Percentiles rank a stretch among this genome's conserved stretches.
Conservation (phyloP, 2,888 invertebrate genomes). For the Timandra comae region DNA sequence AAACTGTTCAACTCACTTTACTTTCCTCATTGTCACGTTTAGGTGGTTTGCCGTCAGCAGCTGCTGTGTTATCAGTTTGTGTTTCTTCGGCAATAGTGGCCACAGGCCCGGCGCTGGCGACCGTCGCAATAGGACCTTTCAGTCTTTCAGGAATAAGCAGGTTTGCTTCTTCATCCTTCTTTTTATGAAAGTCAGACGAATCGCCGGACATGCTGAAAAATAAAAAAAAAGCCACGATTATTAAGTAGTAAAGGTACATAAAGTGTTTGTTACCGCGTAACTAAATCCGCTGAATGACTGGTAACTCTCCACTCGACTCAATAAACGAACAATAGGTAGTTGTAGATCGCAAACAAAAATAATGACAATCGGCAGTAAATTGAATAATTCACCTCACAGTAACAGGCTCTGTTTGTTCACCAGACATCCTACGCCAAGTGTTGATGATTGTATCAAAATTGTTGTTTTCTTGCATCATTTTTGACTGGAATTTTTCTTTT, state of each 20-base stretch:
- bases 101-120: constrained; percentile 27
- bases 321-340: constrained; percentile 17
- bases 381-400: constrained; percentile 48
- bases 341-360: constrained; percentile 18
- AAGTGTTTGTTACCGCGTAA: no score
- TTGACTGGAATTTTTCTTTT: constrained; percentile 13
- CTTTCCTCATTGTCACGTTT: constrained; percentile 40
- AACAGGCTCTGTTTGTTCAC: constrained; percentile 47
- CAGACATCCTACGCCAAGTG: constrained; percentile 67
- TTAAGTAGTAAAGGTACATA: constrained; percentile 1
- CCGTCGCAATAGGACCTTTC: constrained; percentile 29
- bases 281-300: no score
- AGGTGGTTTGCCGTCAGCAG: constrained; percentile 35
- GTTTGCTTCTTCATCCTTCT: constrained; percentile 51
- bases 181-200: constrained; percentile 48
- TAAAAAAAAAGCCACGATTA: constrained; percentile 10
- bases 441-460: constrained; percentile 63
- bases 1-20: constrained; percentile 49
- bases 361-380: constrained; percentile 14
- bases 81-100: constrained; percentile 28
- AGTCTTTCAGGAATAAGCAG: constrained; percentile 40
- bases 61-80: constrained; percentile 25
- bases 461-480: constrained; percentile 58
- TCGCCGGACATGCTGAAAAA: constrained; percentile 63
- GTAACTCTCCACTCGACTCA: no score